Conservation (phyloP, 2,113 vertebrate genomes). For the Heptranchias perlo region DNA sequence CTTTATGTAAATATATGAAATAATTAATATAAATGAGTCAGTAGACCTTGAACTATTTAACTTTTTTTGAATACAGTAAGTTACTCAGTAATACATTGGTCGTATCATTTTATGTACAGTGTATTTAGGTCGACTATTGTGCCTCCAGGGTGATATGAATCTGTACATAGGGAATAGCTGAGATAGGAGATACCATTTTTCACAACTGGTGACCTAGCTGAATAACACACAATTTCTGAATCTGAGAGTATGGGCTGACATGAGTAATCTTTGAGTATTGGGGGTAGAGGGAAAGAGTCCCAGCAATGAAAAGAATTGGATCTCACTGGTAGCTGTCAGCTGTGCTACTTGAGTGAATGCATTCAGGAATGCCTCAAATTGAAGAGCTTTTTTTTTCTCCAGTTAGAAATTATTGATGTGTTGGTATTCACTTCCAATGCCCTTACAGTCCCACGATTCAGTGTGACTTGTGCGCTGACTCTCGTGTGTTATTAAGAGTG, state of each 20-base stretch:
- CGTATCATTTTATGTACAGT: not conserved
- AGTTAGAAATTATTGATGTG: not conserved
- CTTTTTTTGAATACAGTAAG: conserved; percentile 19
- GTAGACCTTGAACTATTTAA: conserved; percentile 35
- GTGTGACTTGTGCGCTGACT: not conserved
- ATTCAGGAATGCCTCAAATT: not conserved
- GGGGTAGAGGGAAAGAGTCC: not conserved
- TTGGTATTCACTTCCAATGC: not conserved
- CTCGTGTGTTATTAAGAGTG: not conserved
- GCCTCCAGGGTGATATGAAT: conserved; percentile 24
- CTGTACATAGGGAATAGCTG: conserved; percentile 19
- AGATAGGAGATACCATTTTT: conserved; percentile 32
- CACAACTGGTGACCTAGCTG: not conserved
- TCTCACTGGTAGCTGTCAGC: not conserved
- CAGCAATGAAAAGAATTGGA: not conserved
- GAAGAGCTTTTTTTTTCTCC: not conserved
- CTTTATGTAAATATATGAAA: conserved; percentile 35
- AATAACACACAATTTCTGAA: not conserved
- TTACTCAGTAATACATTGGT: not conserved
- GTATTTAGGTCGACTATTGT: conserved; percentile 9
- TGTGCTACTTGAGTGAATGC: not conserved
- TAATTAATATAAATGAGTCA: conserved; percentile 33
- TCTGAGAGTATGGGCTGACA: not conserved
- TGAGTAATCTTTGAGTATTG: not conserved
- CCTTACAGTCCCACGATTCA: not conserved